These are phyloP conservation scores for Zootoca vivipara DNA, from an alignment of 2,113 vertebrate genomes.

Conservation along the genomic window DNA sequence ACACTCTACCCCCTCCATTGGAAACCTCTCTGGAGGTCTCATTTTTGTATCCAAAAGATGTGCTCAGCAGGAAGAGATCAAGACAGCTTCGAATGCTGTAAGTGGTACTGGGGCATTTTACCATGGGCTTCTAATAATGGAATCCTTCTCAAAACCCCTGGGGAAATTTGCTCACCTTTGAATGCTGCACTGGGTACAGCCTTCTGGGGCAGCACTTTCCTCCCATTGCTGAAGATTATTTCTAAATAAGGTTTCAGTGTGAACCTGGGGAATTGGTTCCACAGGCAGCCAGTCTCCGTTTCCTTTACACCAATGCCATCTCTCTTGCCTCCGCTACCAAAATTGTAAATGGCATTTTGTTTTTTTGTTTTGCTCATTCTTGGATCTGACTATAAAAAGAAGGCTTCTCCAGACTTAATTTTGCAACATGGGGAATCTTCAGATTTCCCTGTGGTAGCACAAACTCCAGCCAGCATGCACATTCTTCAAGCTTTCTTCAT, in stretches of 20 bases:
- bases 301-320: conserved; percentile 1
- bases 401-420: conserved; percentile 30
- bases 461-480: not conserved
- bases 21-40: not conserved
- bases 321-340: not conserved
- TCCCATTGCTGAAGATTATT: not conserved
- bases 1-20: not conserved
- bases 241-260: conserved; percentile 9
- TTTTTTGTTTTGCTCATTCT: not conserved
- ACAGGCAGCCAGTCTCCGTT: not conserved
- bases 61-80: conserved; percentile 3
- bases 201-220: not conserved
- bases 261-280: not conserved
- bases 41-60: not conserved
- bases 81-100: conserved; percentile 32
- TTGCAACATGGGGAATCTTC: conserved; percentile 13
- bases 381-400: conserved; percentile 16
- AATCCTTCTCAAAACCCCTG: not conserved
- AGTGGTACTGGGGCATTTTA: not conserved
- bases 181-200: not conserved
- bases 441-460: not conserved
- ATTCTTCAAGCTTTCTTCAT: not conserved
- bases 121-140: not conserved
- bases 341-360: conserved; percentile 5
- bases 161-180: conserved; percentile 15